phyloP scores from a whole-genome alignment of 2,888 invertebrate species.

The Pammene aurita region DNA sequence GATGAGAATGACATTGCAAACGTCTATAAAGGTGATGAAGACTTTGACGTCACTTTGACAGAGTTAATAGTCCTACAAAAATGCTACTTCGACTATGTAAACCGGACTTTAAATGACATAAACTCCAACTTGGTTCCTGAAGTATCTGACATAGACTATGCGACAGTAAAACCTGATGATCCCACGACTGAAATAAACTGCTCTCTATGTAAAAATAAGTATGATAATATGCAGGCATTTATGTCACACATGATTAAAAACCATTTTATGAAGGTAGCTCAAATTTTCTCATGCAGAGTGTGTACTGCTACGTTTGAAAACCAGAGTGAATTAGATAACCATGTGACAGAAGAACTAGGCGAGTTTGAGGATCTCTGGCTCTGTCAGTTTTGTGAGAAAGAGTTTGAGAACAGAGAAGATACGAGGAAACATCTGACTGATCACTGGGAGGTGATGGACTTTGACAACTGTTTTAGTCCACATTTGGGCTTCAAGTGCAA shows the following conservation, averaged over 20 bases:
- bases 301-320: slow-evolving; percentile 71
- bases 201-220: slow-evolving; percentile 62
- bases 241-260: slow-evolving; percentile 67
- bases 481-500: slow-evolving; percentile 79
- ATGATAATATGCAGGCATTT: slow-evolving; percentile 55
- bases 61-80: slow-evolving; percentile 74
- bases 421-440: slow-evolving; percentile 67
- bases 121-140: slow-evolving; percentile 61
- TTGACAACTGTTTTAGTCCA: slow-evolving; percentile 76
- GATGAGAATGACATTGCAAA: slow-evolving; percentile 49
- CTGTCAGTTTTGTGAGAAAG: slow-evolving; percentile 80
- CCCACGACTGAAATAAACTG: slow-evolving; percentile 57
- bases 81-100: slow-evolving; percentile 72
- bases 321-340: slow-evolving; percentile 62
- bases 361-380: slow-evolving; percentile 77
- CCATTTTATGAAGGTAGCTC: slow-evolving; percentile 66
- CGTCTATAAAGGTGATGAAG: slow-evolving; percentile 69
- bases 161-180: slow-evolving; percentile 53
- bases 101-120: slow-evolving; percentile 56
- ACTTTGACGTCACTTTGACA: slow-evolving; percentile 74
- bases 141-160: slow-evolving; percentile 63
- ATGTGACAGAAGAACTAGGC: slow-evolving; percentile 62
- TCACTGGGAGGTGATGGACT: slow-evolving; percentile 66
- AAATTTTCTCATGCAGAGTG: slow-evolving; percentile 69
- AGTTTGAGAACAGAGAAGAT: slow-evolving; percentile 68